Evolutionary conservation across 2,113 vertebrate species (phyloP).

Genomic region (Isichthys henryi): DNA sequence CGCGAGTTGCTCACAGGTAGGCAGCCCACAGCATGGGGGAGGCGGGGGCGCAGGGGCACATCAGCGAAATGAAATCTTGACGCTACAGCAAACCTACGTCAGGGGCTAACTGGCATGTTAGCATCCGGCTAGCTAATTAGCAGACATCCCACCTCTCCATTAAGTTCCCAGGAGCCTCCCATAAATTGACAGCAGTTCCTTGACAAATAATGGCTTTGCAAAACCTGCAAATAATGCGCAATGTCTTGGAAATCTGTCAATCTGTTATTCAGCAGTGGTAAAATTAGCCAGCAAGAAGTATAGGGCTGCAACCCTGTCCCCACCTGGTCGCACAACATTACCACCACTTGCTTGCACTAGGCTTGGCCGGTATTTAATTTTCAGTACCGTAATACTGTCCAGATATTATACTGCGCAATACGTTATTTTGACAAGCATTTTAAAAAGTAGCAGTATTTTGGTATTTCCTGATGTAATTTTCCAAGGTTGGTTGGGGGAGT

Average conservation of each 20-base stretch:
- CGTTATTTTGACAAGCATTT: background rate
- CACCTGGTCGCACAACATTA: background rate
- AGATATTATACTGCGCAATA: background rate
- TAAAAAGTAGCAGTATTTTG: background rate
- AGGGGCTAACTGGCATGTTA: background rate
- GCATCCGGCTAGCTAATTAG: background rate
- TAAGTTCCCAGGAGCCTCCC: background rate
- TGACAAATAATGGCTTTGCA: too few species aligned
- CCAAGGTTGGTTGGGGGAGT: background rate
- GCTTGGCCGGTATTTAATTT: background rate
- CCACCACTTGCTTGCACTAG: background rate
- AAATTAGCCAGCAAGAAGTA: background rate
- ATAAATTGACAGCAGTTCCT: background rate
- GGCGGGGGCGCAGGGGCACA: background rate
- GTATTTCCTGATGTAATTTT: background rate
- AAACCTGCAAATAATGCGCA: background rate
- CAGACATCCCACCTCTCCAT: background rate
- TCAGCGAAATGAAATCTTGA: background rate
- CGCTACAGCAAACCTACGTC: background rate
- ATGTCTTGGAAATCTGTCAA: background rate
- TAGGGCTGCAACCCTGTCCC: background rate
- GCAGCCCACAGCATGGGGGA: conserved; percentile 10
- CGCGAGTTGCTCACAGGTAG: conserved; percentile 94
- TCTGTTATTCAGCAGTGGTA: background rate
- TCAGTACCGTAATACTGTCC: background rate